Conservation (phyloP, 1,140 invertebrate species). For the Drosophila pseudoananassae region DNA sequence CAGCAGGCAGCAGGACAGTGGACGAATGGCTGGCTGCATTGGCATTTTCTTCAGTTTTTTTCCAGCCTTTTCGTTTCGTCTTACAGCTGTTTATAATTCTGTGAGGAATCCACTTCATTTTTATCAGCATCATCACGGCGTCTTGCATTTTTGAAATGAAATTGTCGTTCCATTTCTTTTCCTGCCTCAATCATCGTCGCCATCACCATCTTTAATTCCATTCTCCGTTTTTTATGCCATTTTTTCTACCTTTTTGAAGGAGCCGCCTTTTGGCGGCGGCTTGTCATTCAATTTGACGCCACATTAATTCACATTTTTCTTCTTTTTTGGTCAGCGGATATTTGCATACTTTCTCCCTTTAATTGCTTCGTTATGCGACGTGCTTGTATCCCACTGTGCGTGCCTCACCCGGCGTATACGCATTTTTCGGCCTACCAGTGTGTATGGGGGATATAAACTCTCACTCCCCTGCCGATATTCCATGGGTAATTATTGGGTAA, state of each 20-base stretch:
- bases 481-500: conserved; percentile 28
- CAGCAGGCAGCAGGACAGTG: neutral
- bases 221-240: conserved; percentile 40
- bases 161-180: conserved; percentile 35
- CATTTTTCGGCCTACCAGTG: neutral
- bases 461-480: conserved; percentile 15
- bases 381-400: conserved; percentile 20
- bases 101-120: conserved; percentile 70
- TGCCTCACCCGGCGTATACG: conserved; percentile 49
- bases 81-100: conserved; percentile 72
- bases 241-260: conserved; percentile 19
- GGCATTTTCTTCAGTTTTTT: conserved; percentile 28
- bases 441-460: conserved; percentile 13
- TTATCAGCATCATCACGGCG: conserved; percentile 74
- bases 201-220: conserved; percentile 70
- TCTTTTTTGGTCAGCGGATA: conserved; percentile 32
- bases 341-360: conserved; percentile 53
- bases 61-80: conserved; percentile 24
- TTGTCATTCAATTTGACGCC: conserved; percentile 78
- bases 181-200: conserved; percentile 12
- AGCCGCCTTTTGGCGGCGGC: conserved; percentile 29
- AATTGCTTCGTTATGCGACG: conserved; percentile 61
- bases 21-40: conserved; percentile 33
- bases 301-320: conserved; percentile 67
- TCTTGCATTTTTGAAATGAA: conserved; percentile 77